These are phyloP conservation scores for Pogonocichla stellata DNA, from an alignment of 2,113 vertebrate genomes.

Conservation along the genomic window DNA sequence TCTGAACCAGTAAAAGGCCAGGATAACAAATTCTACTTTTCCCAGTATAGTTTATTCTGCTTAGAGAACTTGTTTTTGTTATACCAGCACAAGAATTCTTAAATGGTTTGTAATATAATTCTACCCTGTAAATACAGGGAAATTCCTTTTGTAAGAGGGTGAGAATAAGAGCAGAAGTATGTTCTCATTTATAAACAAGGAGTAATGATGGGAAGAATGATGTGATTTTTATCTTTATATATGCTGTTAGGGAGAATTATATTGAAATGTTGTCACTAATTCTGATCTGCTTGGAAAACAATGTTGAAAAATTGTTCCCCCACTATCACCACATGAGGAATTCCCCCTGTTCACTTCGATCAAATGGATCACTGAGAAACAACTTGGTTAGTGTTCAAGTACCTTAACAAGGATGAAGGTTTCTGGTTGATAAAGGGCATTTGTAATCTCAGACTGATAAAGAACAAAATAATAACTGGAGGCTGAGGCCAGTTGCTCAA, in stretches of 20 bases:
- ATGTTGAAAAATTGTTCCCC: constrained; percentile 6
- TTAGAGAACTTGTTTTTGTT: background rate
- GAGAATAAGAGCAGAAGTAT: background rate
- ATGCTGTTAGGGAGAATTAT: background rate
- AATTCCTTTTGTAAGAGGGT: background rate
- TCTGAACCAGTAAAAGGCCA: background rate
- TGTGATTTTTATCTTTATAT: background rate
- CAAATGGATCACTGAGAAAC: background rate
- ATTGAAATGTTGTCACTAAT: background rate
- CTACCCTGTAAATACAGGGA: background rate
- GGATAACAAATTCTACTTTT: background rate
- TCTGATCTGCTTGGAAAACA: background rate
- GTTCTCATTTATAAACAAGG: background rate
- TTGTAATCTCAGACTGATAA: background rate
- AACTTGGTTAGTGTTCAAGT: background rate
- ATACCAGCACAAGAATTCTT: background rate
- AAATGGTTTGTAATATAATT: background rate
- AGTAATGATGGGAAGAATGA: background rate
- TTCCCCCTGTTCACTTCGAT: constrained; percentile 4
- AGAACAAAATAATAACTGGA: background rate
- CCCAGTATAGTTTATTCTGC: background rate
- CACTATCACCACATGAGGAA: background rate
- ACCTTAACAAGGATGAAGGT: background rate
- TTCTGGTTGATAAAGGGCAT: background rate
- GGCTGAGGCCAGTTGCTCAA: background rate